Percentiles rank a stretch among this genome's conserved stretches.
Conservation (phyloP, 2,797 vertebrate genomes). For the Oceanodroma leucorhoa region DNA sequence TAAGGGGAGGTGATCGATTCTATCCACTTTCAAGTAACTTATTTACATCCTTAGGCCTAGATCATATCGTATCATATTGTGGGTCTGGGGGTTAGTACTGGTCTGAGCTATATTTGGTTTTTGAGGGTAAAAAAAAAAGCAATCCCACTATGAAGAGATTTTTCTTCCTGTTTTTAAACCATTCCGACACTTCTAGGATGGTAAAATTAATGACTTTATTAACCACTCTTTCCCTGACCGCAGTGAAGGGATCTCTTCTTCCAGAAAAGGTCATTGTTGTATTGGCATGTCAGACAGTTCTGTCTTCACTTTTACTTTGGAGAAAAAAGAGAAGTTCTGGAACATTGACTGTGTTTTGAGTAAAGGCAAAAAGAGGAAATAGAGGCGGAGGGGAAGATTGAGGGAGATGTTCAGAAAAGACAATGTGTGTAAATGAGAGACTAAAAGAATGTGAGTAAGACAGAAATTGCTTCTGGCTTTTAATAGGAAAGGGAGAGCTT, state of each 20-base stretch:
- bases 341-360: neutral
- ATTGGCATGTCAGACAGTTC: neutral
- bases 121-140: neutral
- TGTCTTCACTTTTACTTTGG: neutral
- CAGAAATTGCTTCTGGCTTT: neutral
- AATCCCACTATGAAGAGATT: neutral
- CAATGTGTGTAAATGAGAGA: neutral
- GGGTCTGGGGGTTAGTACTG: neutral
- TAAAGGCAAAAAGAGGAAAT: neutral
- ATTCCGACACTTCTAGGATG: neutral
- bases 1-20: neutral
- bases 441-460: neutral
- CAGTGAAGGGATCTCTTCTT: neutral
- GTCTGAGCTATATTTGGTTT: neutral
- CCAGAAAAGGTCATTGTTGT: neutral
- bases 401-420: neutral
- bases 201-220: neutral
- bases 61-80: neutral
- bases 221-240: neutral
- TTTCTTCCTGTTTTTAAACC: neutral
- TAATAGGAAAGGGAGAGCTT: neutral
- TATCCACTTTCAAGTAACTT: neutral
- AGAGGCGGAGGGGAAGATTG: rapidly evolving
- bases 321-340: neutral
- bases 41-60: neutral